Conservation (phyloP, 2,797 vertebrate species). For the Poecilia wingei region DNA sequence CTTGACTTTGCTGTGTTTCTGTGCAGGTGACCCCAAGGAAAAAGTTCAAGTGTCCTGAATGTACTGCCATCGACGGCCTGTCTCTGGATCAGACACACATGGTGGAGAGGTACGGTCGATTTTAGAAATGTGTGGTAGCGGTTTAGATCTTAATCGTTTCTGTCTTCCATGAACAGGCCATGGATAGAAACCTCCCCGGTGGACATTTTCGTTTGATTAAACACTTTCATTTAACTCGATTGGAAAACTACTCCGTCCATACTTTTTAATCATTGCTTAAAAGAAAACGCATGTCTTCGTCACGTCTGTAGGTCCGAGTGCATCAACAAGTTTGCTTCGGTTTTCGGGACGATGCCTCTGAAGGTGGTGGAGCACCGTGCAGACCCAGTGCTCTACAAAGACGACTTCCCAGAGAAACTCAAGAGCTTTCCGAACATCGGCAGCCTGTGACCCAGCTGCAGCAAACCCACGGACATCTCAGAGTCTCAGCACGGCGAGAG, state of each 20-base stretch:
- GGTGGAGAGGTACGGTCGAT: slow-evolving; percentile 91
- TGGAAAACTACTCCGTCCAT: neutral
- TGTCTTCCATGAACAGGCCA: slow-evolving; percentile 3
- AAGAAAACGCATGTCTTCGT: neutral
- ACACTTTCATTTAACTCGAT: neutral
- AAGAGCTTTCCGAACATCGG: slow-evolving; percentile 99
- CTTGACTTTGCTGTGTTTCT: slow-evolving; percentile 64
- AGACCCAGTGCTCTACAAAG: slow-evolving; percentile 97
- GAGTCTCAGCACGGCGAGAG: slow-evolving; percentile 29
- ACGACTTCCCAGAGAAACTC: slow-evolving; percentile 98
- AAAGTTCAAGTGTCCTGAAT: slow-evolving; percentile 99
- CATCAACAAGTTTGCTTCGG: slow-evolving; percentile 98
- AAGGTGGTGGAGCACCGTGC: slow-evolving; percentile 98
- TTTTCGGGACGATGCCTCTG: slow-evolving; percentile 97
- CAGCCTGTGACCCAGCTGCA: slow-evolving; percentile 85
- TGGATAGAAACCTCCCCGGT: neutral
- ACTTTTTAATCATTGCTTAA: neutral
- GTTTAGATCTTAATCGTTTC: neutral
- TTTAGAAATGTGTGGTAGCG: neutral
- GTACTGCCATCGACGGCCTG: slow-evolving; percentile 96
- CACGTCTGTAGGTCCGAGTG: slow-evolving; percentile 88
- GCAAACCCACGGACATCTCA: slow-evolving; percentile 12
- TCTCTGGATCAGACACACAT: slow-evolving; percentile 99
- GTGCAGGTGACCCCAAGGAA: slow-evolving; percentile 96
- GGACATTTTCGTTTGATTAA: neutral